Percentiles rank a stretch among this genome's conserved stretches.
phyloP scores from a whole-genome alignment of 2,888 invertebrate species.

The Tetrapedia diversipes region DNA sequence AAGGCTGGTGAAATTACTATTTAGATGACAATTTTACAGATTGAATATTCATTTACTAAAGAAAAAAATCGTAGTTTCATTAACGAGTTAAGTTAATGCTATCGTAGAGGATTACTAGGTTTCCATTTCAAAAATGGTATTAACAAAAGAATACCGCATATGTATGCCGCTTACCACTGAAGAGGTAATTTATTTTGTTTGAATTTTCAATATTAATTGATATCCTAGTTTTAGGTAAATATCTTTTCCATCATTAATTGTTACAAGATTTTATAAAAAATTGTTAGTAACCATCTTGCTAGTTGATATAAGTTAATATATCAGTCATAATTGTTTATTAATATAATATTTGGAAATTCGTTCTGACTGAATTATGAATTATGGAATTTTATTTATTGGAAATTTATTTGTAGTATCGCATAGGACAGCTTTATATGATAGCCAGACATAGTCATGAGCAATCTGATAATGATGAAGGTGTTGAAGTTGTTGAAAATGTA shows the following conservation, averaged over 20 bases:
- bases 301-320: constrained; percentile 1
- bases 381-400: background rate
- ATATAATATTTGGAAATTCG: background rate
- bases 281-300: too few relatives aligned
- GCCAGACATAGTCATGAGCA: constrained; percentile 96
- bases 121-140: constrained; percentile 86
- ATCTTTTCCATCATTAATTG: background rate
- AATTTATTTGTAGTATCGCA: constrained; percentile 88
- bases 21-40: constrained; percentile 43
- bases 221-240: background rate
- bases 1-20: constrained; percentile 20
- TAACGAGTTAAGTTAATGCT: constrained; percentile 26
- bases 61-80: background rate
- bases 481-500: constrained; percentile 94
- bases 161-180: constrained; percentile 96
- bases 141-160: constrained; percentile 94
- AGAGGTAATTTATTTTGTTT: constrained; percentile 86
- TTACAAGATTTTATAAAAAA: background rate
- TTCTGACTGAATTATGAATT: background rate
- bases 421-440: constrained; percentile 97
- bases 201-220: background rate
- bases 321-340: background rate
- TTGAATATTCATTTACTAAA: background rate
- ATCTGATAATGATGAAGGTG: constrained; percentile 94
- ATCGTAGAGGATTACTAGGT: constrained; percentile 16